These are phyloP conservation scores for Drosophila borborema DNA, from an alignment of 2,888 invertebrate species.

Conservation along the genomic window DNA sequence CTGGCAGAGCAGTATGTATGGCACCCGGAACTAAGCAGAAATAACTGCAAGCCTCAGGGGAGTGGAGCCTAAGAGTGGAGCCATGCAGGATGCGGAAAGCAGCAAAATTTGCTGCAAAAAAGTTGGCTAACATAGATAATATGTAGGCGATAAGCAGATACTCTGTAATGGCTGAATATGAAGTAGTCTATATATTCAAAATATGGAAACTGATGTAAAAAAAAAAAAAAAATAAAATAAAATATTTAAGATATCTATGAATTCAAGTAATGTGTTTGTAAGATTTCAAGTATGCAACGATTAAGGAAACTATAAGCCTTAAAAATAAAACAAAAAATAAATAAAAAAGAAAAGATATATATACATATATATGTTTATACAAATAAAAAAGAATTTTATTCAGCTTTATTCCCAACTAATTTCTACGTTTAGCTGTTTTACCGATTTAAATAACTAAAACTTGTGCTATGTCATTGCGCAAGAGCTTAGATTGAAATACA, in stretches of 20 bases:
- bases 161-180: background rate
- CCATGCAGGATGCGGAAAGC: background rate
- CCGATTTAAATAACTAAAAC: background rate
- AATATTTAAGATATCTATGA: no score
- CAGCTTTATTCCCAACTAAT: background rate
- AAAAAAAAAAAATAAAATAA: no score
- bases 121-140: background rate
- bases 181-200: no score
- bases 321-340: background rate
- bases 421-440: background rate
- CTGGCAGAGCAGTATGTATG: slow-evolving; percentile 15
- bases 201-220: no score
- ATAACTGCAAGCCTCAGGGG: slow-evolving; percentile 27
- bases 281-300: background rate
- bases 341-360: no score
- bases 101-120: background rate
- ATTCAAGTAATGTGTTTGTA: background rate
- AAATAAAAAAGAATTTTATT: background rate
- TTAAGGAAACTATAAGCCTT: background rate
- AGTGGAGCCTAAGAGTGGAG: background rate
- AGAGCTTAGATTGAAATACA: background rate
- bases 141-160: background rate
- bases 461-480: background rate
- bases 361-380: background rate
- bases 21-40: slow-evolving; percentile 40